These are phyloP conservation scores for Papilio aristodemus DNA, from an alignment of 1,140 invertebrate species.

Conservation along the genomic window DNA sequence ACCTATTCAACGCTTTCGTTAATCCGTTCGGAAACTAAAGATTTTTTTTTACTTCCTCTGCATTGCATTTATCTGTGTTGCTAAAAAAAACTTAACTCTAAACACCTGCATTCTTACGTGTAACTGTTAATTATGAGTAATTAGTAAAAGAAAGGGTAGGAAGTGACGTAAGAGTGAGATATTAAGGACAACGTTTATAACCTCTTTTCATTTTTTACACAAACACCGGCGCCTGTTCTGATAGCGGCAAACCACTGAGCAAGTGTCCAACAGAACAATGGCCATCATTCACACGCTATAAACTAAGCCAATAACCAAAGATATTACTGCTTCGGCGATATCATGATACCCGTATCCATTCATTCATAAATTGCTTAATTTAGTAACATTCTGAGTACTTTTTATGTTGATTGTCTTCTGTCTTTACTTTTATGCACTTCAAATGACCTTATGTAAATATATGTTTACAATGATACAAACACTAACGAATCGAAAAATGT, in stretches of 20 bases:
- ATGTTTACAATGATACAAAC: no score
- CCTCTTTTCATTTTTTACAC: slow-evolving; percentile 27
- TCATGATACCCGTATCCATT: slow-evolving; percentile 28
- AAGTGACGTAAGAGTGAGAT: slow-evolving; percentile 35
- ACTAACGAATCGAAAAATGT: no score
- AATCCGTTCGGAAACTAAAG: slow-evolving; percentile 32
- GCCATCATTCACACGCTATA: slow-evolving; percentile 42
- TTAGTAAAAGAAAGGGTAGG: slow-evolving; percentile 32
- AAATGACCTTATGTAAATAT: no score
- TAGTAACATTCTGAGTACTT: background rate
- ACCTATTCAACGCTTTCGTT: slow-evolving; percentile 38
- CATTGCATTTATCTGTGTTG: slow-evolving; percentile 29
- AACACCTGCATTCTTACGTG: slow-evolving; percentile 7
- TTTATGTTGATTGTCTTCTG: no score
- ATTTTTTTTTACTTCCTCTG: slow-evolving; percentile 20
- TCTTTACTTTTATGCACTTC: no score
- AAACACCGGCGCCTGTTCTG: slow-evolving; percentile 41
- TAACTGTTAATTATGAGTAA: slow-evolving; percentile 22
- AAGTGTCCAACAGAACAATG: slow-evolving; percentile 35
- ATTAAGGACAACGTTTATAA: slow-evolving; percentile 26
- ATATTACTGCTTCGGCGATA: slow-evolving; percentile 39
- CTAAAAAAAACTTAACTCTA: slow-evolving; percentile 22
- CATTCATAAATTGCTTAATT: slow-evolving; percentile 45
- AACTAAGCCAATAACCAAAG: slow-evolving; percentile 44
- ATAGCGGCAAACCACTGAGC: slow-evolving; percentile 37